Base-by-base conservation (phyloP, 2,888 invertebrate genomes). In the Scaptomyza flava region DNA sequence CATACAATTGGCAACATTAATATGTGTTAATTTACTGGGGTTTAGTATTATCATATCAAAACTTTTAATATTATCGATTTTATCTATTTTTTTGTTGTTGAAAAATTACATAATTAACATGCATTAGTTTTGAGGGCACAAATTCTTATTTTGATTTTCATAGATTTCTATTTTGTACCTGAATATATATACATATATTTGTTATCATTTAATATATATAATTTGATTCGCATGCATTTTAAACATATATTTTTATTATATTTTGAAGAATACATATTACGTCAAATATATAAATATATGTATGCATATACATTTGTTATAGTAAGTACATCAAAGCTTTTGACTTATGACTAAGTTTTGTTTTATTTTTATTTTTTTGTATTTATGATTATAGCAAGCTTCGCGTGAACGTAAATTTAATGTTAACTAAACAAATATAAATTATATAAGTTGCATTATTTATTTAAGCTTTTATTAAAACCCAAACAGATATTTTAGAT, bases 91-190 rank as follows among this genome's bases (percentile, higher is more conserved):
- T 38, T 51, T 54, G 51, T n/a, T n/a, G n/a, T n/a, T n/a, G 41
- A 51, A 52, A 72, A 65, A 59, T 67, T 27, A 65, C 68, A 61
- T 64, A 56, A 57, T 31, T 61, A 70, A 72, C 76, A 72, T 78
- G 76, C 79, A 78, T 57, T 58, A 62, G 61, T 41, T 63, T 54
- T 57, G 42, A 62, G 74, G 67, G 43, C 51, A 57, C 69, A 77
- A 70, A 36, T 63, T 66, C 48, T 51, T 46, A 36, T 62, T 9
- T 77, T 72, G 65, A 64, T 60, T 69, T 69, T 69, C 20, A 58
- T 34, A 63, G 53, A 30, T 58, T 58, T 61, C 51, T 42, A 67
- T 63, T 87, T 83, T 76, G 84, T 81, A 84, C 80, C 87, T 48
- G 66, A 73, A 53, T 71, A 48, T 27, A 58, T 47, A 51, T n/a